Evolutionary conservation across 2,113 vertebrate species (phyloP), one percentile per base, ranked within the genome.

Genomic region (Polypterus bichir): DNA sequence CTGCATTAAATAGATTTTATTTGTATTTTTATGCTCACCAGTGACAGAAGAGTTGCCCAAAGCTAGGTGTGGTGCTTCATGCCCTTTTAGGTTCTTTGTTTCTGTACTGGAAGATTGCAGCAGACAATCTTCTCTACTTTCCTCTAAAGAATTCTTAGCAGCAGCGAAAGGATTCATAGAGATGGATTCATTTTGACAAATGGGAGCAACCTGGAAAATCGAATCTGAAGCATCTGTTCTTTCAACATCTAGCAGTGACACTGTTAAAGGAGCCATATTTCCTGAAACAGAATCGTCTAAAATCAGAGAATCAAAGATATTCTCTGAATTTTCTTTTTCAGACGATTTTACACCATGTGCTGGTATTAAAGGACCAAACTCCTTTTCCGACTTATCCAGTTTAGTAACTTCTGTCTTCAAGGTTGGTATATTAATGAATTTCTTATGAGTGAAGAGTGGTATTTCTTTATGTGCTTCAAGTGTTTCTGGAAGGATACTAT

Each of bases 241-340:
- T 8, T 78, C 61, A 0, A 64, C 71, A 49, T 79, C 69, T 47
- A 85, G 71, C 64, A 81, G 59, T 3, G 84, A 79, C 4, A 74
- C 7, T 0, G 65, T 74, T 48, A 84, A 72, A 8, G 88, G 81
- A 4, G 76, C 63, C 71, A 66, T 74, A 4, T 69, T n/a, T 53
- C 67, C 55, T 0, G 77, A 76, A 9, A 48, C 47, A 49, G 61
- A 56, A 47, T 77, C 78, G 48, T 67, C 66, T 5, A 64, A 65
- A 2, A 0, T 46, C n/a, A 6, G 68, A 54, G 64, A 68, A 58
- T 74, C 67, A 4, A 52, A 51, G 45, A 6, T 2, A 4, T 61
- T 65, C n/a, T 68, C 71, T 62, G 66, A 61, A 62, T 64, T 63
- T 47, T 51, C 71, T 64, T 52, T 71, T 59, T 0, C 62, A 53